A percentile compares a stretch with the other conserved stretches of the same genome.
Evolutionary conservation across 2,888 invertebrate species (phyloP).

Genomic region (Drosophila niveifrons): DNA sequence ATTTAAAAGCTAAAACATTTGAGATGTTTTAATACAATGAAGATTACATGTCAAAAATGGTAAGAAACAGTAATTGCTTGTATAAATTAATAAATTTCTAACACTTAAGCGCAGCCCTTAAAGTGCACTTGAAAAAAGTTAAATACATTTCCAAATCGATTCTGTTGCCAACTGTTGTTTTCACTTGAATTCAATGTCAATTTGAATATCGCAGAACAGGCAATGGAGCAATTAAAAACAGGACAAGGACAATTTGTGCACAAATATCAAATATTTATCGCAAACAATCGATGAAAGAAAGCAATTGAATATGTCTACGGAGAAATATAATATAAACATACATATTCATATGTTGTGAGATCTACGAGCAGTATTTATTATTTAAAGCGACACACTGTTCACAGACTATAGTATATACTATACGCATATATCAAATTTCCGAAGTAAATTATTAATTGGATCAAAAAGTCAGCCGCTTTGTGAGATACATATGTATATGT

Average conservation of each 20-base stretch:
- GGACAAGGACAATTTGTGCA: slow-evolving; percentile 53
- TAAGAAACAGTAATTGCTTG: neutral
- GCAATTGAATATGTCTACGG: slow-evolving; percentile 4
- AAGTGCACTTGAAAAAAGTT: neutral
- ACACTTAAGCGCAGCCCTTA: neutral
- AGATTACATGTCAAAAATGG: neutral
- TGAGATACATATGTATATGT: slow-evolving; percentile 1
- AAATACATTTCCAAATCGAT: neutral
- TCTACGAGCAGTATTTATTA: slow-evolving; percentile 4
- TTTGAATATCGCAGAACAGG: slow-evolving; percentile 23
- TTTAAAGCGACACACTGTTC: slow-evolving; percentile 1
- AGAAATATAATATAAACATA: neutral
- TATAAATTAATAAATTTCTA: neutral
- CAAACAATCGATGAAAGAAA: slow-evolving; percentile 19
- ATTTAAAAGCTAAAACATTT: neutral
- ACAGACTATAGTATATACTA: neutral
- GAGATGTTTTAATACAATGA: slow-evolving; percentile 3
- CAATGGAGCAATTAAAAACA: slow-evolving; percentile 50
- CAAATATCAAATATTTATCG: slow-evolving; percentile 24
- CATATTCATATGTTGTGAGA: neutral
- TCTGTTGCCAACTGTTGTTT: slow-evolving; percentile 5
- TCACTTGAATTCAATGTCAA: slow-evolving; percentile 13
- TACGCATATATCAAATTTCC: slow-evolving; percentile 33
- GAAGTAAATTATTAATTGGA: slow-evolving; percentile 39
- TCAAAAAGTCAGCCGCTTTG: slow-evolving; percentile 39